Evolutionary conservation across 2,797 vertebrate genomes (phyloP), one percentile per base, ranked within the genome.

Genomic region (Carapus acus): DNA sequence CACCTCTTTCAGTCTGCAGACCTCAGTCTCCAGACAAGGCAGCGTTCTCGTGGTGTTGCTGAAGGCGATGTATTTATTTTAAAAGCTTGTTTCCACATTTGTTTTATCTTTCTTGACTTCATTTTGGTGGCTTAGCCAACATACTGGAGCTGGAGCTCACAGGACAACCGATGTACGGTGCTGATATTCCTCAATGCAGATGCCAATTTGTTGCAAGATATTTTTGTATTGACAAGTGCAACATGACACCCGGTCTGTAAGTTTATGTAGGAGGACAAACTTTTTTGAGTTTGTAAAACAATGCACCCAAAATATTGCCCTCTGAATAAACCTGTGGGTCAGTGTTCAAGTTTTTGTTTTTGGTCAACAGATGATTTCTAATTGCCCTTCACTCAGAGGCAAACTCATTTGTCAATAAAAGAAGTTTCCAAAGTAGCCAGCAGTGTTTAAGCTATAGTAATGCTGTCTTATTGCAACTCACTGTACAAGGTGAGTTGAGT

Each of bases 11-110:
- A 46, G 8, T 44, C 44, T 27, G 20, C 48, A 41, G 69, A 65
- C 51, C 54, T 27, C 43, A 34, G 38, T 16, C 42, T 51, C 62
- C 41, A 40, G 47, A 62, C 24, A 43, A 50, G 43, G 42, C 29
- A 7, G 8, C 11, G n/a, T 34, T n/a, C n/a, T n/a, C 7, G 8
- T 36, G 48, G 53, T 60, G 27, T 45, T 62, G 43, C 62, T 18
- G 6, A 39, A 58, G 44, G 48, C 52, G 21, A 41, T 71, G 24
- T 75, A 75, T 79, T 82, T 76, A 79, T 77, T 72, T 79, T 24
- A 7, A 7, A 36, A 36, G 34, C 34, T 15, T 3, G 3, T 36
- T 36, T 36, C 34, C 34, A 36, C 7, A 15, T 36, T 15, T 36
- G 34, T 4, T 36, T n/a, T 13, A 15, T 15, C n/a, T 2, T 15